These are phyloP conservation scores for Gallinago undulata DNA, from an alignment of 2,113 vertebrate genomes.

Conservation along the genomic window DNA sequence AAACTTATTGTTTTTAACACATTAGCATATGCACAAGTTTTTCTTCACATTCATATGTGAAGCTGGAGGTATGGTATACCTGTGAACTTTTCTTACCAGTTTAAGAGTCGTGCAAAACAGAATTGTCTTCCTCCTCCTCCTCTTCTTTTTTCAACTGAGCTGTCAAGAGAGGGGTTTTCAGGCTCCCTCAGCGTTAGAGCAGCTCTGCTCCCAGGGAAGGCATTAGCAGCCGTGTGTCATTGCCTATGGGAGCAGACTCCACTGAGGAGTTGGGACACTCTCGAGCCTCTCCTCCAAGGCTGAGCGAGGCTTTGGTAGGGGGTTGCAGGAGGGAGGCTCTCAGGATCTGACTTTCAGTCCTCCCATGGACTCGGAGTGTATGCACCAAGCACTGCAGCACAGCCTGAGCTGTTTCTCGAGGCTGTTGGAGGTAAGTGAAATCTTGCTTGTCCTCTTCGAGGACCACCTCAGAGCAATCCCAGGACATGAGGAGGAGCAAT, in stretches of 20 bases:
- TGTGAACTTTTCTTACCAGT: not conserved
- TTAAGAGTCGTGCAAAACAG: not conserved
- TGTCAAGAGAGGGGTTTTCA: not conserved
- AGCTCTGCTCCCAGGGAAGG: not conserved
- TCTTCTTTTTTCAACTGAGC: not conserved
- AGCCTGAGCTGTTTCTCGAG: not conserved
- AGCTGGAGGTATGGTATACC: not conserved
- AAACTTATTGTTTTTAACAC: not conserved
- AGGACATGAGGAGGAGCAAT: accelerated
- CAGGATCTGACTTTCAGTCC: not conserved
- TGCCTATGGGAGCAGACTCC: not conserved
- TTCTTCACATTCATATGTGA: not conserved
- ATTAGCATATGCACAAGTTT: not conserved
- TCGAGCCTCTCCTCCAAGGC: not conserved
- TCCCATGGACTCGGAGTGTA: accelerated
- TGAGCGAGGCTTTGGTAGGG: not conserved
- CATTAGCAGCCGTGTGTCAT: accelerated
- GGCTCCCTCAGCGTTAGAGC: accelerated
- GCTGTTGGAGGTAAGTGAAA: not conserved
- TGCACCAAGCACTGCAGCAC: not conserved
- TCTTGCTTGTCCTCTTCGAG: not conserved
- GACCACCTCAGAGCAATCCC: not conserved
- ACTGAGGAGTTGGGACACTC: accelerated
- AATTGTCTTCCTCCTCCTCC: not conserved
- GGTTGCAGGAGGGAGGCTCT: not conserved